Evolutionary conservation across 2,113 vertebrate species (phyloP), one percentile per base, ranked within the genome.

Genomic region (Trogon surrucura): DNA sequence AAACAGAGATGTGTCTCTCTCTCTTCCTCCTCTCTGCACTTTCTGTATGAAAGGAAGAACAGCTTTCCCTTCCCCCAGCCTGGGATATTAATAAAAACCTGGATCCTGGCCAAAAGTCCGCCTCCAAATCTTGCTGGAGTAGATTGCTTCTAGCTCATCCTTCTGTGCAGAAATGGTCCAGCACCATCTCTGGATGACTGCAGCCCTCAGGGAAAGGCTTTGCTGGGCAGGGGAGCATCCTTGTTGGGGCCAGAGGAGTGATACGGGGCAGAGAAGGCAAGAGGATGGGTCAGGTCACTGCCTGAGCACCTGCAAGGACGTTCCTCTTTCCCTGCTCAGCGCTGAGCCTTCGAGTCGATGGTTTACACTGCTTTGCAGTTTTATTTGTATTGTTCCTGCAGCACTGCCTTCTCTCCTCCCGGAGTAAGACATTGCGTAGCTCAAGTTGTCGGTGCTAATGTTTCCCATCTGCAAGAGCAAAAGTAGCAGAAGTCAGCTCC

Each of bases 41-140:
- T 80, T 58, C 77, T 7, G 6, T 27, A n/a, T 1, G 11, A 51
- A 34, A 61, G 50, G 50, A 67, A 61, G 45, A 91, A 16, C 64
- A 45, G 69, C 67, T 61, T 69, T 61, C 72, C 94, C 87, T 80
- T 77, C 92, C 80, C 77, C 80, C 87, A 80, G 87, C 29, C 22
- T 11, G 41, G 58, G 80, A 84, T 91, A 80, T 93, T 86, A 61
- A 96, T 91, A 81, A 89, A 86, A 89, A 2, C 16, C 60, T 91
- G 95, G 92, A 32, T 51, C 22, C 54, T 45, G 29, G 78, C 92
- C 90, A 80, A 26, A 41, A 69, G 2, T 4, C 89, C 93, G 80
- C 48, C 84, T 92, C 72, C 67, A 5, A 47, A n/a, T 65, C 81
- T 22, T 38, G 72, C 72, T 44, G 84, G 77, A 73, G 88, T 8